Evolutionary conservation across 2,888 invertebrate genomes (phyloP), one percentile per base, ranked within the genome.

Genomic region (Itoplectis maculator): DNA sequence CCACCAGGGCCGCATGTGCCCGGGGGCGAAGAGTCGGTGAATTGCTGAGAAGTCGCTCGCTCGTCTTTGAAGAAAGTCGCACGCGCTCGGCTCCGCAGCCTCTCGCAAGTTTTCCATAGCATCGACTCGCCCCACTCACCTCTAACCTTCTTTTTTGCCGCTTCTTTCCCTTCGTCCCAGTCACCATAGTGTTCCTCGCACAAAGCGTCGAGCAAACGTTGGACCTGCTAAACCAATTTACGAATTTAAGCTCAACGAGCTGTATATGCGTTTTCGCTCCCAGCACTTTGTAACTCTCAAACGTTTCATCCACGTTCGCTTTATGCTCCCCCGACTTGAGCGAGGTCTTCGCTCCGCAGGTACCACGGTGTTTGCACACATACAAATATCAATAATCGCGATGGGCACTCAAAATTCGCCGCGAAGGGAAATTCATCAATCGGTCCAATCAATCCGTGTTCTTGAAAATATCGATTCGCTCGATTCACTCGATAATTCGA

Each of bases 41-140:
- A 40, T 51, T 29, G 66, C 40, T 49, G 42, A 76, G 47, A 56
- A 70, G 54, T 76, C 56, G 20, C 29, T 29, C 29, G 29, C 29
- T 29, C 37, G 61, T 81, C 69, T 68, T 73, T 73, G 72, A 81
- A 56, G 54, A 63, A 45, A 23, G 59, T 13, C 47, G 49, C 49
- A 72, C 18, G 15, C 37, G 18, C 5, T n/a, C 8, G 56, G 72
- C 77, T 81, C 73, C 77, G 77, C 73, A 59, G 68, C 51, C 65
- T 61, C 54, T 15, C 13, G n/a, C 23, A 54, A 54, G 54, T 54
- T 70, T 56, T n/a, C 23, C 23, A 47, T 66, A 6, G 45, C 59
- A 49, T 37, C 70, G 35, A 29, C 18, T 23, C 23, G 20, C 7
- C 47, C 54, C 54, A n/a, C n/a, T n/a, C n/a, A n/a, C n/a, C 29